These are phyloP conservation scores for Athetis lepigone DNA, from an alignment of 2,888 invertebrate genomes.

Conservation along the genomic window DNA sequence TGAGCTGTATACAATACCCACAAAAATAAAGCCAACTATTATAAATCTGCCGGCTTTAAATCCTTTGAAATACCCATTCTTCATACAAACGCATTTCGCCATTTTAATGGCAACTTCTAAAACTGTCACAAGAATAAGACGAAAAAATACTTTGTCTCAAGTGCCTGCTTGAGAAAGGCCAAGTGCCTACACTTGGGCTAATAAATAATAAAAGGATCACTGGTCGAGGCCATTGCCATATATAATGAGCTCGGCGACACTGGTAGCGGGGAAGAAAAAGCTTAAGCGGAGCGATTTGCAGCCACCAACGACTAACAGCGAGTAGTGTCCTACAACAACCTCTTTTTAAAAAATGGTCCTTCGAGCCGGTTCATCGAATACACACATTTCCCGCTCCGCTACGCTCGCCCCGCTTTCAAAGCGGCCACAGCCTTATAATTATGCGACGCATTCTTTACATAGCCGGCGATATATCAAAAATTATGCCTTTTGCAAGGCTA, in stretches of 20 bases:
- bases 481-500: conserved; percentile 76
- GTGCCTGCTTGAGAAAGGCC: conserved; percentile 37
- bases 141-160: conserved; percentile 49
- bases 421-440: conserved; percentile 58
- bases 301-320: background rate
- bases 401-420: conserved; percentile 31
- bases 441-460: conserved; percentile 64
- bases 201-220: conserved; percentile 56
- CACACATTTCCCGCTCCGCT: conserved; percentile 7
- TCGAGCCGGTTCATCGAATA: background rate
- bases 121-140: conserved; percentile 39
- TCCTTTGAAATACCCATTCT: conserved; percentile 26
- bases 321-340: too few species aligned
- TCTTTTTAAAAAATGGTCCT: background rate
- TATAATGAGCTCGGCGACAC: conserved; percentile 15
- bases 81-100: conserved; percentile 40
- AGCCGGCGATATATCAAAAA: conserved; percentile 74
- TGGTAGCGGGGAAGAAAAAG: conserved; percentile 21
- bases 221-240: conserved; percentile 33
- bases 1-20: background rate
- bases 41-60: conserved; percentile 23
- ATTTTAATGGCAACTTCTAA: conserved; percentile 44
- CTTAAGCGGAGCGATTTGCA: conserved; percentile 32
- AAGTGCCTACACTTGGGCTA: conserved; percentile 50
- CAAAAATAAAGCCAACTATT: conserved; percentile 11